Base-by-base conservation (phyloP, 2,113 vertebrate genomes). In the Cettia cetti region DNA sequence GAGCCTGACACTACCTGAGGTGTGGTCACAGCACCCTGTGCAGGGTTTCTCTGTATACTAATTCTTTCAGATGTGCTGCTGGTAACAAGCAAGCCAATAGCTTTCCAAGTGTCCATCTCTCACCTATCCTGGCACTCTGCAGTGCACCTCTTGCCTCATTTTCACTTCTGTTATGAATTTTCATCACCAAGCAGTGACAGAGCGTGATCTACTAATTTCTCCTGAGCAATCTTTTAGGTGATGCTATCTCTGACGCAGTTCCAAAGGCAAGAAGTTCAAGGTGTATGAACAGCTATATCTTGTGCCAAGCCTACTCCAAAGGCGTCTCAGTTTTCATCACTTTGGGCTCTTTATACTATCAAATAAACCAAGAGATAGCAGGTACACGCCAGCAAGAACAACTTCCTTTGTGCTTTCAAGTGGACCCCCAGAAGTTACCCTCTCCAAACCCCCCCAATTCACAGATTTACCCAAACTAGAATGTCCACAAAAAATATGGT, bases 21-120 rank as follows among this genome's bases (percentile, higher is more conserved):
- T 30, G 12, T 40, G 66, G 21, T 28, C 0, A 0, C 33, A 77
- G 39, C 15, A 13, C 7, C 16, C 24, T 5, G 4, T 5, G 26
- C 0, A 9, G 68, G 39, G 50, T 53, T 87, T 40, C 27, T 26
- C 8, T 22, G 11, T 0, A 3, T 10, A 69, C 0, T 0, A 53
- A 78, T 12, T 20, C n/a, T 26, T 7, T 11, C 2, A 1, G 42
- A 40, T 1, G 1, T 30, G 28, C 53, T 71, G 39, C 42, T 59
- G 18, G 13, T 47, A 74, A 77, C 4, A 14, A 39, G n/a, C 11
- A 53, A 2, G 28, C 17, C 33, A 72, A 40, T 1, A 47, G 10
- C 60, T 50, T 66, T 66, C 10, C 17, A 16, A 10, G 9, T 5
- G 19, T 13, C 24, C 27, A 39, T 15, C 26, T 78, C 64, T 50